Evolutionary conservation across 2,797 vertebrate species (phyloP).

Genomic region (Ammospiza maritima): DNA sequence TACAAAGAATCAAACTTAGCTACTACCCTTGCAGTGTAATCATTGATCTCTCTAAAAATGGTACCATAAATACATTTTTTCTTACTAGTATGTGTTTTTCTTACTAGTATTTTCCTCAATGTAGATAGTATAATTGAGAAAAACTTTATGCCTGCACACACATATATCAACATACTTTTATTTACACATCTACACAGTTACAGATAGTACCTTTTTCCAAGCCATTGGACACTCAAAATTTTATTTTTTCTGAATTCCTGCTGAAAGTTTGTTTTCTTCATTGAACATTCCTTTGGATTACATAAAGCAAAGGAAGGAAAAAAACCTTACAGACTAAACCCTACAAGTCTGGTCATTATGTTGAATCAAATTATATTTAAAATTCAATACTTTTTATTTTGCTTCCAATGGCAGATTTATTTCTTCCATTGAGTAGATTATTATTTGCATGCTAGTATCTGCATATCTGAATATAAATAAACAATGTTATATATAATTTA

Average conservation of each 20-base stretch:
- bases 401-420: not conserved
- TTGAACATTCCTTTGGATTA: not conserved
- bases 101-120: not conserved
- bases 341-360: not conserved
- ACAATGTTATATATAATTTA: not conserved
- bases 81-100: not conserved
- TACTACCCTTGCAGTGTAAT: not conserved
- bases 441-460: not conserved
- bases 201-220: not conserved
- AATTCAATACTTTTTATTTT: not conserved
- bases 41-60: not conserved
- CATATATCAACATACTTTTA: not conserved
- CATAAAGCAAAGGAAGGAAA: not conserved
- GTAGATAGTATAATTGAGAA: not conserved
- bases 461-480: not conserved
- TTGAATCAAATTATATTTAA: not conserved
- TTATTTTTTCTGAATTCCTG: not conserved
- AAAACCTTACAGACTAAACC: not conserved
- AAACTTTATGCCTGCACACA: not conserved
- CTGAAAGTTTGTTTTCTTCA: not conserved
- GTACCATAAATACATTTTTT: not conserved
- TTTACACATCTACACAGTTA: not conserved
- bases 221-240: not conserved
- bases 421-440: not conserved
- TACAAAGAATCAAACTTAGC: not conserved